Base-by-base conservation (phyloP, 2,797 vertebrate species). In the Sebastes itinus region DNA sequence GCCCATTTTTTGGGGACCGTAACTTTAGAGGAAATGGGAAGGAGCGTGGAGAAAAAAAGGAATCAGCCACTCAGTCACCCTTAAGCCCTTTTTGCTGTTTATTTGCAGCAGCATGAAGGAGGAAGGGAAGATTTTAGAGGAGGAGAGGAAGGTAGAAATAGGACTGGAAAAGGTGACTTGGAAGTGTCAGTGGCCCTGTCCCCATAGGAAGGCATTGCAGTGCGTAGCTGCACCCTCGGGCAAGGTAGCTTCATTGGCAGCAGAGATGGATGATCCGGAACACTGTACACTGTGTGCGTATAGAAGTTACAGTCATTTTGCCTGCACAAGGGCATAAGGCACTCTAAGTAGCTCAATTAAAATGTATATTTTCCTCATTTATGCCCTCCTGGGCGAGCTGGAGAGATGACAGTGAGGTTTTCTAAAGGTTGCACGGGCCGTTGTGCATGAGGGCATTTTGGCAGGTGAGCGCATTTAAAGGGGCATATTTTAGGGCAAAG, bases 171-270 rank as follows among this genome's bases (percentile, higher is more conserved):
- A 92, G 92, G 91, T 92, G 92, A 93, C 89, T 92, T 84, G 81
- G 42, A 87, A 89, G 89, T 92, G 92, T 92, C 90, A 83, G 80
- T 63, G 84, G 88, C 84, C 78, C 72, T 81, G 82, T 92, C 87
- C 92, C 93, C 87, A 89, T 89, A 91, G 93, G 91, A 93, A 90
- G 86, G 78, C 84, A 77, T 61, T 84, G 88, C 62, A 32, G 86
- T 82, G 85, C 75, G 56, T 58, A 82, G 85, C 90, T 75, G 78
- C 86, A 89, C 88, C 93, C 92, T 83, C 93, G 77, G 93, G 93
- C 93, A 94, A 94, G 93, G 94, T 94, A 92, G 88, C 92, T 82
- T 94, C 92, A 89, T 88, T 87, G 93, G 93, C 91, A 91, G 90
- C 84, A 52, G 83, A 94, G 93, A 94, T 94, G 92, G 91, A 94